Percentiles rank a stretch among this genome's conserved stretches.
Evolutionary conservation across 2,113 vertebrate genomes (phyloP).

Genomic region (Sceloporus tristichus): DNA sequence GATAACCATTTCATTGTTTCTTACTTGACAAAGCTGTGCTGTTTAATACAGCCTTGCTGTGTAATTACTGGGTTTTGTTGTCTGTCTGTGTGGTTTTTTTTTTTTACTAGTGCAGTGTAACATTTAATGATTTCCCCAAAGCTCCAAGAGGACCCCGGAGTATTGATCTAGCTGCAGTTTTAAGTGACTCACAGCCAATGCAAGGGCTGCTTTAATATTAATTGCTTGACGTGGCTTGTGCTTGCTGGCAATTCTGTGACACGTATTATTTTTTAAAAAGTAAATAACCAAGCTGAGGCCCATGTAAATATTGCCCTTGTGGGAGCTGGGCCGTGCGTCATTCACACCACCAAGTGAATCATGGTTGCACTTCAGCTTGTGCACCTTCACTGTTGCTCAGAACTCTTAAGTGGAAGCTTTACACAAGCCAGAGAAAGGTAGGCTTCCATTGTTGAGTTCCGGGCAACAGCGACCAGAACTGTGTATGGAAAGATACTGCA

Average conservation of each 20-base stretch:
- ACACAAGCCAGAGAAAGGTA: not conserved
- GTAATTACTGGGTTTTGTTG: constrained; percentile 47
- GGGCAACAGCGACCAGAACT: no score
- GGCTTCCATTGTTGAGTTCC: not conserved
- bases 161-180: constrained; percentile 66
- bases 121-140: constrained; percentile 76
- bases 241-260: constrained; percentile 43
- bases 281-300: constrained; percentile 72
- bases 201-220: constrained; percentile 49
- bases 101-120: constrained; percentile 61
- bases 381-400: constrained; percentile 42
- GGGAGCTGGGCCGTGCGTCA: constrained; percentile 55
- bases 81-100: not conserved
- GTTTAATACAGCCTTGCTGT: constrained; percentile 38
- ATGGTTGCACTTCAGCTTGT: constrained; percentile 59
- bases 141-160: constrained; percentile 70
- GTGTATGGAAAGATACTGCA: no score
- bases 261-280: constrained; percentile 44
- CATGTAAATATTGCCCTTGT: constrained; percentile 56
- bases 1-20: not conserved
- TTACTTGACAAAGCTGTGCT: constrained; percentile 31
- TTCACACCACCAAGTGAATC: not conserved
- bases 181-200: constrained; percentile 36
- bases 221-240: constrained; percentile 65
- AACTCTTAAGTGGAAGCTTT: constrained; percentile 41